Base-by-base conservation (phyloP, 2,797 vertebrate species). In the Acrossocheilus wenchowensis region DNA sequence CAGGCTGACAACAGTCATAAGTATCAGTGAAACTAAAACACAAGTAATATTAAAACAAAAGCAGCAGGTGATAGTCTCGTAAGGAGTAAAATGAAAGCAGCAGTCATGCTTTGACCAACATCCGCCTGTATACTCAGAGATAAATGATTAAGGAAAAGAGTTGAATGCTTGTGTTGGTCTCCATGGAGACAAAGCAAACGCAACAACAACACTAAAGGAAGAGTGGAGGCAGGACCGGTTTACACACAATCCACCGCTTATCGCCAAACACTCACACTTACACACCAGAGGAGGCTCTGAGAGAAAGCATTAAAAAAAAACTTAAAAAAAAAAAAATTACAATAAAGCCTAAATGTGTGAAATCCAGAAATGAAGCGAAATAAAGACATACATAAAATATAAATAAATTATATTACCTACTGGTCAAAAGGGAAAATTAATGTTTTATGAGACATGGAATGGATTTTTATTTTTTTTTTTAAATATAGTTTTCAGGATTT, bases 151-250 rank as follows among this genome's bases (percentile, higher is more conserved):
- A 43, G 54, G 60, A 86, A 86, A 85, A 84, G 30, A 78, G 77
- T 80, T 34, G 26, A 72, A 54, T 83, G 91, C 83, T 41, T 89
- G 87, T 89, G 78, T 90, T 77, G 0, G 91, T 93, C 48, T 74
- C 92, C 39, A 91, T 90, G 90, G 94, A 83, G 83, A 94, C 87
- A 0, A 71, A 89, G 90, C 89, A 93, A 91, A 80, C 2, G 4
- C 57, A 50, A 88, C 92, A 90, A 75, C 80, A 84, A 82, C 78
- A 50, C 82, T 23, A 21, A 21, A 89, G 85, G 69, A 74, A 57
- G 36, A 80, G 48, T 87, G 80, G 50, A 86, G 90, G 87, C 15
- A 34, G 57, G 86, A 88, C 52, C 54, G 34, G 81, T 78, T 89
- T 68, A 64, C 64, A 71, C 71, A 87, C 88, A 90, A 87, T 86